Evolutionary conservation across 2,113 vertebrate genomes (phyloP), one percentile per base, ranked within the genome.

Genomic region (Geococcyx californianus): DNA sequence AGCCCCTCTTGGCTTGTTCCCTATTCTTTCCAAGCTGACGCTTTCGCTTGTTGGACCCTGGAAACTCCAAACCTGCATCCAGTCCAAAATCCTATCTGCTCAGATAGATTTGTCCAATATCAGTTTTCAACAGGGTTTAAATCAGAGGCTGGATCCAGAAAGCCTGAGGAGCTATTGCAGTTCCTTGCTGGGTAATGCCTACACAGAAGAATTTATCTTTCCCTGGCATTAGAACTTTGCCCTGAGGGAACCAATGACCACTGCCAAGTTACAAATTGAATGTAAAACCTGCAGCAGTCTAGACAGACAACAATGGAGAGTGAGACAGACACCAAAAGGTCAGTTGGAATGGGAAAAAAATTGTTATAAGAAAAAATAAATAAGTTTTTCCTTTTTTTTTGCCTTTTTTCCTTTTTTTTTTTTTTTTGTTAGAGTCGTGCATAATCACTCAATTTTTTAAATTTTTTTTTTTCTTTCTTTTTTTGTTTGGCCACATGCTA

Each of bases 401-500:
- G 7, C 21, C 51, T 59, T 81, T 26, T 9, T 85, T 81, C 93
- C 89, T 44, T 29, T 54, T 54, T 55, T 55, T 64, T 31, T 42
- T 42, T 31, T 81, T 29, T 6, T 87, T 86, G 94, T 91, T 42
- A 28, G 92, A 94, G 70, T 95, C 75, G 96, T 97, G 97, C 95
- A 97, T 94, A 87, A 59, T 90, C 80, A 80, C 84, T 84, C n/a
- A 0, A 4, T 58, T 81, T 56, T 45, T 86, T 63, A 64, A 24
- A 15, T 59, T 62, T 47, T 52, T 59, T 87, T 94, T 87, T 86
- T 68, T 47, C 67, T 96, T 93, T 93, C 84, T 94, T 68, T 94
- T 97, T 98, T 98, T 98, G 95, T 98, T 98, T 98, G 98, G 98
- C 98, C 98, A 99, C 99, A 99, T 99, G 99, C 99, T 98, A 98